phyloP scores from a whole-genome alignment of 1,140 invertebrate species.

The Bombus impatiens region DNA sequence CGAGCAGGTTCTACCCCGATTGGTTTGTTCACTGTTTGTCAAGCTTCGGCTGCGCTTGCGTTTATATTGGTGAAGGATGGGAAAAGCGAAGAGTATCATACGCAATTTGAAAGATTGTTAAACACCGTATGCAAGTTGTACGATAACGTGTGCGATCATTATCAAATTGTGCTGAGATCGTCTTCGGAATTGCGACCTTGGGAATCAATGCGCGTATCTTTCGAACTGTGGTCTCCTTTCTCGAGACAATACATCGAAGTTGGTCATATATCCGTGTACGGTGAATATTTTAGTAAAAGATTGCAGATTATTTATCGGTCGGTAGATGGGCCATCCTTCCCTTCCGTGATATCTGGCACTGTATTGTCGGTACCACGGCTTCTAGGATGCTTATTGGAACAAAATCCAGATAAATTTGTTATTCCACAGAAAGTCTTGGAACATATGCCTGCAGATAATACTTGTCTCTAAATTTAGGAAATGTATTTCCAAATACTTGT shows the following conservation, averaged over 20 bases:
- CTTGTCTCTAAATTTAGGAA: background rate
- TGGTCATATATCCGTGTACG: conserved; percentile 85
- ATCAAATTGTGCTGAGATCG: conserved; percentile 83
- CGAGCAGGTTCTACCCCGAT: conserved; percentile 63
- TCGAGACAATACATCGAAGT: conserved; percentile 85
- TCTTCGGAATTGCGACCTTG: conserved; percentile 83
- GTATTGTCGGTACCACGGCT: conserved; percentile 86
- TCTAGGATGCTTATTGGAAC: conserved; percentile 86
- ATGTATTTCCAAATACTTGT: background rate
- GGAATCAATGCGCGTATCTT: conserved; percentile 85
- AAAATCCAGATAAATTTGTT: conserved; percentile 78
- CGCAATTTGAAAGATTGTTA: conserved; percentile 81
- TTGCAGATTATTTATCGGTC: conserved; percentile 84
- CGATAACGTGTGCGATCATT: conserved; percentile 84
- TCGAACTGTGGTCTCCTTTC: conserved; percentile 87
- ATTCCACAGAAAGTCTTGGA: conserved; percentile 63
- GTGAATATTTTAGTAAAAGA: conserved; percentile 87
- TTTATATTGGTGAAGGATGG: conserved; percentile 82
- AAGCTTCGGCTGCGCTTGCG: conserved; percentile 84
- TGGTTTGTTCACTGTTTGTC: conserved; percentile 85
- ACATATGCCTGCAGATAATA: background rate
- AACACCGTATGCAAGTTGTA: conserved; percentile 82
- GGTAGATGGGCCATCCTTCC: conserved; percentile 81
- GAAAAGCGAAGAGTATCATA: conserved; percentile 74
- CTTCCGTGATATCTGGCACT: conserved; percentile 85